A percentile compares a stretch with the other conserved stretches of the same genome.
Conservation (phyloP, 2,113 vertebrate genomes). For the Sinocyclocheilus rhinocerous region DNA sequence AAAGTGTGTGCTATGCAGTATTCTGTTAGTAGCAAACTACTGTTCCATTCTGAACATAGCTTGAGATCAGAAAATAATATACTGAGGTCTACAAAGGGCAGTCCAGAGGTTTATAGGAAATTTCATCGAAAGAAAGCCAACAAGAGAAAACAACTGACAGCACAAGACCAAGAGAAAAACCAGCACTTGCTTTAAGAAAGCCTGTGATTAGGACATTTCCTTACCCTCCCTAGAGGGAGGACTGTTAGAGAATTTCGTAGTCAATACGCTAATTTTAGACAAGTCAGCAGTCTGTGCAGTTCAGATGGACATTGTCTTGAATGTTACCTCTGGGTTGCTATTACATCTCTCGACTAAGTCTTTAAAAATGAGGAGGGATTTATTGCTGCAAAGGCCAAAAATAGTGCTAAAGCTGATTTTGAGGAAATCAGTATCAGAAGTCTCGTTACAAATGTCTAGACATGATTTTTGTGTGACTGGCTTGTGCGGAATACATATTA, state of each 20-base stretch:
- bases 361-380: slow-evolving; percentile 20
- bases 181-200: slow-evolving; percentile 45
- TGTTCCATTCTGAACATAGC: background rate
- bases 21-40: background rate
- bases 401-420: background rate
- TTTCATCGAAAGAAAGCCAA: slow-evolving; percentile 12
- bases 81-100: slow-evolving; percentile 39
- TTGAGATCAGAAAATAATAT: slow-evolving; percentile 56
- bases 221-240: background rate
- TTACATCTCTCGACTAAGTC: slow-evolving; percentile 1
- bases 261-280: slow-evolving; percentile 21
- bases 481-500: background rate
- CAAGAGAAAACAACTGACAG: slow-evolving; percentile 7
- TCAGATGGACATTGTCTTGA: background rate
- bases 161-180: slow-evolving; percentile 43
- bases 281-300: background rate
- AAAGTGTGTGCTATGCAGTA: background rate
- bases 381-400: slow-evolving; percentile 36
- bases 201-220: slow-evolving; percentile 57
- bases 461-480: background rate
- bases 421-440: background rate
- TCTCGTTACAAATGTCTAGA: background rate
- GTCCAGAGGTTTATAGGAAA: slow-evolving; percentile 29
- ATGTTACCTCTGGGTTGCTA: slow-evolving; percentile 6
- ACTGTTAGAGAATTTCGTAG: background rate